Conservation (phyloP, 2,888 invertebrate genomes). For the Pseudococcus viburni region DNA sequence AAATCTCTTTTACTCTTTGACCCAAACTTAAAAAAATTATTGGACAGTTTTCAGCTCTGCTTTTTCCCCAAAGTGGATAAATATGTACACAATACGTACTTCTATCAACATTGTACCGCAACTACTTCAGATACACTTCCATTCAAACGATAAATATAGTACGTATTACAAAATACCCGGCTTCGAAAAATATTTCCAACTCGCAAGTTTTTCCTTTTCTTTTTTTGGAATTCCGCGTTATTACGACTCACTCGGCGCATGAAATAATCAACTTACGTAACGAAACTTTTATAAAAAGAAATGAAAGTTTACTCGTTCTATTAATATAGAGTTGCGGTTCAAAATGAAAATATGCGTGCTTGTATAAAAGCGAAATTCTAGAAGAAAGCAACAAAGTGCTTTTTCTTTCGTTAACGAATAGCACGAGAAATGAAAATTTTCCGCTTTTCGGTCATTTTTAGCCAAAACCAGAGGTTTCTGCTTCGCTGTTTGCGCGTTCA, state of each 20-base stretch:
- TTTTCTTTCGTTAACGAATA: not conserved
- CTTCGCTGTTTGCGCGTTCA: not conserved
- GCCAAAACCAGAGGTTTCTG: not conserved
- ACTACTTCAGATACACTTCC: not conserved
- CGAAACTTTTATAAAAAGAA: slow-evolving; percentile 13
- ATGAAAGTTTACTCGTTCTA: slow-evolving; percentile 18
- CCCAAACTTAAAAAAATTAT: no score
- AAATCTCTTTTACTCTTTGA: no score
- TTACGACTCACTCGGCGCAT: not conserved
- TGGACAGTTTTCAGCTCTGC: no score
- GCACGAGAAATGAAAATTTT: not conserved
- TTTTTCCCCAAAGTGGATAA: no score
- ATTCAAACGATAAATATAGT: not conserved
- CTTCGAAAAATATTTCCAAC: not conserved
- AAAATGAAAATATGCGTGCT: slow-evolving; percentile 8
- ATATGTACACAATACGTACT: no score
- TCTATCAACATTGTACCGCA: no score
- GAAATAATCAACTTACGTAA: slow-evolving; percentile 17
- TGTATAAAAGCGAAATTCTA: not conserved
- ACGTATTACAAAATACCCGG: not conserved
- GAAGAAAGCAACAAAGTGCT: not conserved
- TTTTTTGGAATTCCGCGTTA: not conserved
- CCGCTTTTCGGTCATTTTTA: not conserved
- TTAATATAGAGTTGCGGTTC: slow-evolving; percentile 4
- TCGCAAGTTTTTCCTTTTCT: not conserved